Base-by-base conservation (phyloP, 2,888 invertebrate genomes). In the Metopia argyrocephala region DNA sequence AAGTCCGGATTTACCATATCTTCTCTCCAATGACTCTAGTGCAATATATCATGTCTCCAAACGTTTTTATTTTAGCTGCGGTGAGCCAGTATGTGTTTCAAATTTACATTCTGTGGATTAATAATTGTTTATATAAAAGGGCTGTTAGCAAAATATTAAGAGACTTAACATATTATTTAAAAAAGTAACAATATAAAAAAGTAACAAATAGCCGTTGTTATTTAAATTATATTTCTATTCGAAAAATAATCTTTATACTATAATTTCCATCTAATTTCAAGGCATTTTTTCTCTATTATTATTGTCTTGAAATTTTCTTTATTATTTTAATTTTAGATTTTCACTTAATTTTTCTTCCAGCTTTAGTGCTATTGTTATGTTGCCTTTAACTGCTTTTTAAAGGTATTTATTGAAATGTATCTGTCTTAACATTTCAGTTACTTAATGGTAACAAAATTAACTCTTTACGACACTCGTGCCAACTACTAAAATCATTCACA, bases 401-500 rank as follows among this genome's bases (percentile, higher is more conserved):
- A 62, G 66, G 61, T 74, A 66, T 75, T 70, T 70, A 70, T 81
- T 78, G 81, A 78, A 81, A 74, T 78, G 70, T 70, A 78, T 70
- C 65, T 81, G 81, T 78, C 73, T 66, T 70, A 78, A 81, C 81
- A 74, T 75, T 81, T 75, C 74, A 70, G 56, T 70, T 70, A 81
- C 56, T 81, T 74, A 69, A 38, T 38, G 38, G 38, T 38, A 38
- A 75, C 74, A 66, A 81, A 81, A 81, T 81, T 81, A 81, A 81
- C 81, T 81, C 78, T 75, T 70, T 74, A 38, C 74, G 81, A 81
- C 81, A 81, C 78, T 81, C 81, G 78, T 81, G 78, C 78, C 81
- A 81, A 66, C 74, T 61, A 56, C 78, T 70, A 65, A 81, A 74
- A 69, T 66, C 50, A 31, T 54, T 4, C 61, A 38, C 5, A 31